Percentiles rank a stretch among this genome's conserved stretches.
Conservation (phyloP, 1,140 invertebrate species). For the Ruditapes philippinarum region DNA sequence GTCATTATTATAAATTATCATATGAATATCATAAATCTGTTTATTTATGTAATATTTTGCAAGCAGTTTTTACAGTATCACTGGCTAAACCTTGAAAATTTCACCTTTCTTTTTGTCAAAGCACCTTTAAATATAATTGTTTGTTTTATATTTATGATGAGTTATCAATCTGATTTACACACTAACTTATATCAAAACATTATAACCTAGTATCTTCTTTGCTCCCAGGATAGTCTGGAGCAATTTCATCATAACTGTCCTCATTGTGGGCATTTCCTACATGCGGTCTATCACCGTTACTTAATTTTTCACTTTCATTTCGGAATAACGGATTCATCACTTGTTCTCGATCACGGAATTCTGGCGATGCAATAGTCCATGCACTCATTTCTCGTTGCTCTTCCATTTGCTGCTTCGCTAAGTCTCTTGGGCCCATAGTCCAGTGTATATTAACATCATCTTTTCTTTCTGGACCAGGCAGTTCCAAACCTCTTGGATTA, state of each 20-base stretch:
- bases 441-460: constrained; percentile 73
- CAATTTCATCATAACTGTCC: not conserved
- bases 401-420: constrained; percentile 55
- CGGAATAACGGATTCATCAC: constrained; percentile 78
- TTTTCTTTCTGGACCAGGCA: constrained; percentile 52
- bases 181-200: no score
- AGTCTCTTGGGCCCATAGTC: constrained; percentile 69
- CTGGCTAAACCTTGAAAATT: no score
- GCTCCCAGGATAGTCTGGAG: not conserved
- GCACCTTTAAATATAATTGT: no score
- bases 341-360: constrained; percentile 70
- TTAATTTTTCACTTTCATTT: constrained; percentile 33
- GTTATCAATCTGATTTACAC: no score
- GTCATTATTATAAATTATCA: no score
- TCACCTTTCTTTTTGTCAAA: no score
- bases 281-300: constrained; percentile 1
- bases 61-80: no score
- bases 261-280: not conserved
- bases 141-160: no score
- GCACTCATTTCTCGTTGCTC: constrained; percentile 52
- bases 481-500: constrained; percentile 75
- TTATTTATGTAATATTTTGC: no score
- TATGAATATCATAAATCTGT: no score
- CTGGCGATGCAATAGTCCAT: constrained; percentile 69
- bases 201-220: not conserved